Evolutionary conservation across 2,888 invertebrate species (phyloP).

Genomic region (Cyclophora punctaria): DNA sequence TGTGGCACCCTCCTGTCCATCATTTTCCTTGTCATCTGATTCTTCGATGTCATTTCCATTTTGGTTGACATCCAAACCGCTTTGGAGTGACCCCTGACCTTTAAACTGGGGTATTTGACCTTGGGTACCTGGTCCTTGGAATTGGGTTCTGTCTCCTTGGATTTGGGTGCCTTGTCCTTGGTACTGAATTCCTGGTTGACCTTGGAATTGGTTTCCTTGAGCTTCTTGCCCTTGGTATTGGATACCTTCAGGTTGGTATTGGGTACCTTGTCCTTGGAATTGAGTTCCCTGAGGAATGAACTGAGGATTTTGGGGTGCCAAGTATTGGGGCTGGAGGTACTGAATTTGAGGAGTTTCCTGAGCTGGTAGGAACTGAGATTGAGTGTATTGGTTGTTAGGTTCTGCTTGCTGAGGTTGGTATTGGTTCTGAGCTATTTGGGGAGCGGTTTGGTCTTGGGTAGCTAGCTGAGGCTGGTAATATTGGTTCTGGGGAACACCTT

Average conservation of each 20-base stretch:
- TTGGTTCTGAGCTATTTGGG: conserved; percentile 2
- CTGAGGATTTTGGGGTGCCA: not conserved
- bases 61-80: conserved; percentile 54
- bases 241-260: not conserved
- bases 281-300: not conserved
- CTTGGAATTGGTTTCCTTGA: conserved; percentile 2
- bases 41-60: conserved; percentile 54
- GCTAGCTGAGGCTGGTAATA: not conserved
- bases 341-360: conserved; percentile 9
- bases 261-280: conserved; percentile 1
- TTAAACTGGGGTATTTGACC: conserved; percentile 22
- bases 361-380: conserved; percentile 4
- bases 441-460: too few species aligned
- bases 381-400: conserved; percentile 1
- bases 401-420: not conserved
- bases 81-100: conserved; percentile 44
- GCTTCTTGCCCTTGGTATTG: conserved; percentile 8
- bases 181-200: conserved; percentile 19
- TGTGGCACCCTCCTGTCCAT: conserved; percentile 39
- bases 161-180: conserved; percentile 19
- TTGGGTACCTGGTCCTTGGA: conserved; percentile 14
- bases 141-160: conserved; percentile 9
- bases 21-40: conserved; percentile 34
- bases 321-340: conserved; percentile 6
- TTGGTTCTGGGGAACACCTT: not conserved